Base-by-base conservation (phyloP, 1,140 invertebrate species). In the Trichogramma pretiosum region DNA sequence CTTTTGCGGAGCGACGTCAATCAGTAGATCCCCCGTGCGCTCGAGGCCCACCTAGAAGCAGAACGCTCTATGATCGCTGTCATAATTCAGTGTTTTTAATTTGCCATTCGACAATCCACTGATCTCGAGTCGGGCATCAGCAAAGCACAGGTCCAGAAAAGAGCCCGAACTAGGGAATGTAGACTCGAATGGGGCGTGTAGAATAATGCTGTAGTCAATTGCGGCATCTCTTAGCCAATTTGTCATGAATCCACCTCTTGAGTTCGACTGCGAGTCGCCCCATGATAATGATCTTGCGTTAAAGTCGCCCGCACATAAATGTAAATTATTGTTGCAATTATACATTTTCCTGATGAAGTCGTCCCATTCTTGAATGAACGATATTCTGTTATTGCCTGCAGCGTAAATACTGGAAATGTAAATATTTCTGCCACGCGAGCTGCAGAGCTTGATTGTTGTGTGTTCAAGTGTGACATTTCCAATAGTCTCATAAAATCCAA, bases 271-370 rank as follows among this genome's bases (percentile, higher is more conserved):
- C 0, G 0, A 11, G 21, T 60, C 54, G 21, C 28, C 28, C 54
- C 54, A 60, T 8, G 51, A 17, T 10, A 10, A 23, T 17, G 54
- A 46, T 26, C 46, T 48, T 0, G 58, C 50, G 30, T 58, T 58
- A 13, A 61, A 19, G 22, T 61, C 55, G 1, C 59, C 50, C 5
- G 56, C 53, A 3, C 50, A 41, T 4, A 21, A 3, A n/a, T 41
- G 0, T 16, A 32, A 10, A 0, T 57, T 17, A 3, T 56, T 52
- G 13, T 56, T 22, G n/a, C n/a, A n/a, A n/a, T n/a, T n/a, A n/a
- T n/a, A n/a, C n/a, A n/a, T n/a, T 23, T 48, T 43, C n/a, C n/a
- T n/a, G n/a, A 58, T 57, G 24, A 57, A 42, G 35, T 37, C 9
- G 13, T 54, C 10, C 16, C 54, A 28, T 32, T 60, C 50, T 3